These are phyloP conservation scores for Perognathus longimembris DNA, from an alignment of 2,113 vertebrate genomes.

Conservation along the genomic window DNA sequence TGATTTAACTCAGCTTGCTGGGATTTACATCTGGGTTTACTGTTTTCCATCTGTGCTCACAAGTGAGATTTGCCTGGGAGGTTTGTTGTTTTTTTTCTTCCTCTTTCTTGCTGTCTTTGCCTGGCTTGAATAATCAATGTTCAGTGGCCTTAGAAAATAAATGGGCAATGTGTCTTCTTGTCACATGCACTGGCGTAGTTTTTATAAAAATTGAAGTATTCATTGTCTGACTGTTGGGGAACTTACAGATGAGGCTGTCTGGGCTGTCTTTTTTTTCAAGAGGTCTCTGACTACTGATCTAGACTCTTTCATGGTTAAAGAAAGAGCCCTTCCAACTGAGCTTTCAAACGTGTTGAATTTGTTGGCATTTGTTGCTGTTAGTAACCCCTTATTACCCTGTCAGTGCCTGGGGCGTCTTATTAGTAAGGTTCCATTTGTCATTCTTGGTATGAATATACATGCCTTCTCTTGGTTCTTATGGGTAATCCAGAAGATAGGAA, in stretches of 20 bases:
- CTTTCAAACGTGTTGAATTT: background rate
- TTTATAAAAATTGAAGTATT: background rate
- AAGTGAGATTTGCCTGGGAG: background rate
- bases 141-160: background rate
- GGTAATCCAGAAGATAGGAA: background rate
- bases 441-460: background rate
- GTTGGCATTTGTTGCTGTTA: background rate
- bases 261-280: no score
- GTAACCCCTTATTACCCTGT: background rate
- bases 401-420: background rate
- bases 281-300: background rate
- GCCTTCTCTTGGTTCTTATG: background rate
- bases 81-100: background rate
- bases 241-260: background rate
- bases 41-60: background rate
- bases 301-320: background rate
- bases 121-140: background rate
- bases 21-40: background rate
- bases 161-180: background rate
- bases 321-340: background rate
- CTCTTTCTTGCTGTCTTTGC: background rate
- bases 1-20: background rate
- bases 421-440: background rate
- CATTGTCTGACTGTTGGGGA: background rate
- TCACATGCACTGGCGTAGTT: background rate